A percentile compares a stretch with the other conserved stretches of the same genome.
These are phyloP conservation scores for Alexandromys fortis DNA, from an alignment of 2,113 vertebrate species.

Conservation along the genomic window DNA sequence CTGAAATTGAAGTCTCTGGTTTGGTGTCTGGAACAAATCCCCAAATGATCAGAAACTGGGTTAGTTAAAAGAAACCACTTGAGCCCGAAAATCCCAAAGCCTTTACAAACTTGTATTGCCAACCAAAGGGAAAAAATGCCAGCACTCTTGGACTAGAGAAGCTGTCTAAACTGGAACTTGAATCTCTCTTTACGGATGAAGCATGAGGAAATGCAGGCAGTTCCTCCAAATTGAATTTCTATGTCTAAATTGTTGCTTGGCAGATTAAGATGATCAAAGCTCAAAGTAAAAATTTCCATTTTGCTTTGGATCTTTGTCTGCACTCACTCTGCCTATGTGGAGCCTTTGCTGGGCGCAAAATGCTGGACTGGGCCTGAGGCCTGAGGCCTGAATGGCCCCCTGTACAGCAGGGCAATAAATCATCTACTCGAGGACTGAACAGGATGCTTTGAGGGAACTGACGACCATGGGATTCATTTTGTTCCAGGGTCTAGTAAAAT, in stretches of 20 bases:
- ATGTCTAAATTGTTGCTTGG: slow-evolving; percentile 67
- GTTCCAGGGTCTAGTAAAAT: background rate
- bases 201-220: background rate
- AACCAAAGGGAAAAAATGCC: slow-evolving; percentile 16
- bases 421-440: background rate
- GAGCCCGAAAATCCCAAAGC: background rate
- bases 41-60: slow-evolving; percentile 36
- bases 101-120: background rate
- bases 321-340: background rate
- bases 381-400: background rate
- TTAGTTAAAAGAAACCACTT: slow-evolving; percentile 44
- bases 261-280: slow-evolving; percentile 52
- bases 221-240: slow-evolving; percentile 54
- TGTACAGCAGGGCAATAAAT: background rate
- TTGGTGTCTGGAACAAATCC: slow-evolving; percentile 59
- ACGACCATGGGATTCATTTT: background rate
- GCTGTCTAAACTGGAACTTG: background rate
- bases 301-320: slow-evolving; percentile 41
- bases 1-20: slow-evolving; percentile 50
- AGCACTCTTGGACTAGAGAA: slow-evolving; percentile 19
- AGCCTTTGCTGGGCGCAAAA: background rate
- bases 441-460: background rate
- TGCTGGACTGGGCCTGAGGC: fast-evolving
- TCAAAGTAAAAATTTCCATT: slow-evolving; percentile 36
- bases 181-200: slow-evolving; percentile 49